Evolutionary conservation across 2,113 vertebrate genomes (phyloP), one percentile per base, ranked within the genome.

Genomic region (Nibea albiflora): DNA sequence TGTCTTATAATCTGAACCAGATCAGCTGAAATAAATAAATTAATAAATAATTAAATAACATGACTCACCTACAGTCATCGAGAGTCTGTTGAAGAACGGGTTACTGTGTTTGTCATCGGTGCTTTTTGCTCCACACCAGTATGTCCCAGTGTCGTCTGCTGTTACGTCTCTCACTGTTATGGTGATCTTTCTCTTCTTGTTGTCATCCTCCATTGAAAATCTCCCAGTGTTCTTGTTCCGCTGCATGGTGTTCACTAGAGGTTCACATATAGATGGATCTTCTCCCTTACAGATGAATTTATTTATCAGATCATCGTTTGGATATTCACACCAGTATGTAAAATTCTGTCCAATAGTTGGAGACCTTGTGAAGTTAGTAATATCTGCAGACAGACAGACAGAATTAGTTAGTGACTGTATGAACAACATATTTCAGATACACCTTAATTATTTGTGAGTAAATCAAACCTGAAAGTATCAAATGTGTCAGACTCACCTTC

Each of bases 241-340:
- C 3, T n/a, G 11, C 20, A 0, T 2, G 1, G 50, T 74, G 5
- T 0, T 85, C 14, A 0, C 11, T 6, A 86, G 8, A 31, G 0
- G 15, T 0, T 80, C 0, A 47, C 86, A 90, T 31, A 0, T 3
- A 14, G 53, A 63, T n/a, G 47, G 60, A 80, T 86, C 35, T 0
- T 80, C 72, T 71, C 84, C 86, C 15, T 88, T 86, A 64, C 86
- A 90, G 61, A 86, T 42, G 42, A 52, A 83, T 12, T 71, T 77
- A 0, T 35, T n/a, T 2, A 0, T 1, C 0, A 0, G 0, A 39
- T 2, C 0, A n/a, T 2, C 2, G 0, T 11, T 0, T 44, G 12
- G 11, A 64, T 72, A 74, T 22, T 2, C 3, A 63, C 84, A 90
- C 12, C 19, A 76, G 53, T 58, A 72, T 24, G n/a, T 11, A 1